Conservation (phyloP, 2,113 vertebrate species). For the Heliornis fulica region DNA sequence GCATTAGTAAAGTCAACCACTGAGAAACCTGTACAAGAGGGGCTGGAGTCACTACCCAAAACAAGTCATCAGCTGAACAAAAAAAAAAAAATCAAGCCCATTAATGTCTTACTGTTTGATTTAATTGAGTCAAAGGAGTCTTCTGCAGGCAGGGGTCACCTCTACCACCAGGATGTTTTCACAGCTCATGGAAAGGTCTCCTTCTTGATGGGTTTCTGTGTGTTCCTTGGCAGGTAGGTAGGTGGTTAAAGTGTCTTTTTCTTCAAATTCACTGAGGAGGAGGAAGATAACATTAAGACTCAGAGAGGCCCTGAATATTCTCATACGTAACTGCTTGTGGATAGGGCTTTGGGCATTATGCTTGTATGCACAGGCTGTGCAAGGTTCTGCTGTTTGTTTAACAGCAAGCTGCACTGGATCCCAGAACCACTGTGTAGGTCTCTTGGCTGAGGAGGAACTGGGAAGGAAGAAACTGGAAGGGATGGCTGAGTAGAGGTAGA, state of each 20-base stretch:
- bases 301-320: neutral
- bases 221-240: neutral
- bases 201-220: accelerated
- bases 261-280: neutral
- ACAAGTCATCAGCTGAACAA: neutral
- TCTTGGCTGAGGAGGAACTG: neutral
- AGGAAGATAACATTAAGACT: neutral
- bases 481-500: neutral
- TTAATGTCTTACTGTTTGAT: neutral
- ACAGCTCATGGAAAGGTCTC: neutral
- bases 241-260: neutral
- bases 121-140: neutral
- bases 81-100: neutral
- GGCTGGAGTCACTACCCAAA: neutral
- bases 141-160: neutral
- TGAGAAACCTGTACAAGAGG: neutral
- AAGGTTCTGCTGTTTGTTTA: neutral
- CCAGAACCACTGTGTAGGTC: neutral
- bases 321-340: neutral
- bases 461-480: neutral
- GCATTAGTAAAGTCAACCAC: neutral
- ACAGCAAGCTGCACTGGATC: neutral
- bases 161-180: neutral
- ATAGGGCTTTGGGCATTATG: neutral
- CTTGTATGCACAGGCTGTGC: neutral